phyloP scores from a whole-genome alignment of 2,113 vertebrate genomes.

The Ascaphus truei region DNA sequence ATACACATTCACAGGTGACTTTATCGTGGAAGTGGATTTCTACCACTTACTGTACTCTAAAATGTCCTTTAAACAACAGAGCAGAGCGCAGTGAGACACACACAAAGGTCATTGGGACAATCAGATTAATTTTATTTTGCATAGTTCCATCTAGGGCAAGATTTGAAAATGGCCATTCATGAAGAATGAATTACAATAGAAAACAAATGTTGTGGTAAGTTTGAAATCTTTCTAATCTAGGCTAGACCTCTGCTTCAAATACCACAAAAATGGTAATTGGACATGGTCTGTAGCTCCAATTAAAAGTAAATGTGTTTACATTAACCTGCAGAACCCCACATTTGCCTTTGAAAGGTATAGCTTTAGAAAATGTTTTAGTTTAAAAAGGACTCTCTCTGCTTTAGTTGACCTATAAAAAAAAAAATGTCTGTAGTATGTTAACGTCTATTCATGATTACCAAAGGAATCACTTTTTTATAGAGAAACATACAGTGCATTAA shows the following conservation, averaged over 20 bases:
- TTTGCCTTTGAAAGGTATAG: neutral
- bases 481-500: slow-evolving; percentile 30
- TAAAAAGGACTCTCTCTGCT: neutral
- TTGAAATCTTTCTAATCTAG: too few species aligned
- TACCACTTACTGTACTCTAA: too few species aligned
- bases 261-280: neutral
- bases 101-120: neutral
- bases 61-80: too few species aligned
- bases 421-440: neutral
- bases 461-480: slow-evolving; percentile 26
- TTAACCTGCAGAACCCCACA: neutral
- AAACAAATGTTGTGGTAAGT: neutral
- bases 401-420: neutral
- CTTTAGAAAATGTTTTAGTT: neutral
- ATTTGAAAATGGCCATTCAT: neutral
- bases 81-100: too few species aligned
- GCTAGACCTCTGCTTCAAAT: neutral
- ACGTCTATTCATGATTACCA: slow-evolving; percentile 1
- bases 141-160: neutral
- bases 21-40: too few species aligned
- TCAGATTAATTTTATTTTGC: neutral
- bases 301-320: neutral
- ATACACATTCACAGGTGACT: too few species aligned
- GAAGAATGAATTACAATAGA: neutral
- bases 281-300: neutral